These are phyloP conservation scores for Melanostigma gelatinosum DNA, from an alignment of 2,113 vertebrate species.

Conservation along the genomic window DNA sequence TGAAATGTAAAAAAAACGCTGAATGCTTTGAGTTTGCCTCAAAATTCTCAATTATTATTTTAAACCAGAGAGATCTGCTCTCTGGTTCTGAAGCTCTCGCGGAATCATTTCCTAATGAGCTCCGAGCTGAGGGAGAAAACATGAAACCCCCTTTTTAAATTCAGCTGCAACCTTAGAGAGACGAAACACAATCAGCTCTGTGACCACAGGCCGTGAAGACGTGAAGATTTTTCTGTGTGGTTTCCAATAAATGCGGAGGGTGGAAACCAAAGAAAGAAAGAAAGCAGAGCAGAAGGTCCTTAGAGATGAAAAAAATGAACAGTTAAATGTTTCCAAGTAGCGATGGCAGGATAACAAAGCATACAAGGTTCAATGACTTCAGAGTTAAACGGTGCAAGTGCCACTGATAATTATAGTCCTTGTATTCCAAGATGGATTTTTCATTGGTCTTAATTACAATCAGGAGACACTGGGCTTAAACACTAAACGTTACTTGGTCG, in stretches of 20 bases:
- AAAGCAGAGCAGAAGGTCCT: neutral
- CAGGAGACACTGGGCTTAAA: slow-evolving; percentile 29
- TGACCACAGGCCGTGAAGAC: slow-evolving; percentile 17
- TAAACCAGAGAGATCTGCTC: slow-evolving; percentile 49
- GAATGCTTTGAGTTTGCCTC: slow-evolving; percentile 32
- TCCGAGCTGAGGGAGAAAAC: slow-evolving; percentile 47
- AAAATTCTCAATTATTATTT: slow-evolving; percentile 54
- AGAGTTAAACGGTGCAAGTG: neutral
- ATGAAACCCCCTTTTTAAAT: slow-evolving; percentile 49
- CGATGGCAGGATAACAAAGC: slow-evolving; percentile 14
- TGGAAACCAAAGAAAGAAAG: neutral
- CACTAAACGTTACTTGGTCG: slow-evolving; percentile 52
- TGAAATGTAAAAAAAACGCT: slow-evolving; percentile 43
- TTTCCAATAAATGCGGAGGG: slow-evolving; percentile 28
- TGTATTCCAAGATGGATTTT: slow-evolving; percentile 30
- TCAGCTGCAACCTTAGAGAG: slow-evolving; percentile 41
- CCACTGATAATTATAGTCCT: slow-evolving; percentile 28
- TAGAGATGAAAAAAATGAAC: neutral
- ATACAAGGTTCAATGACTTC: neutral
- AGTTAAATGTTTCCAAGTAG: slow-evolving; percentile 11
- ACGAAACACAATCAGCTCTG: slow-evolving; percentile 52
- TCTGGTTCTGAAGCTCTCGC: slow-evolving; percentile 36
- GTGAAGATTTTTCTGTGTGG: slow-evolving; percentile 7
- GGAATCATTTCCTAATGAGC: slow-evolving; percentile 68
- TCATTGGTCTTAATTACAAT: slow-evolving; percentile 52